phyloP scores from a whole-genome alignment of 2,888 invertebrate genomes.

The Ernsta delagoae region DNA sequence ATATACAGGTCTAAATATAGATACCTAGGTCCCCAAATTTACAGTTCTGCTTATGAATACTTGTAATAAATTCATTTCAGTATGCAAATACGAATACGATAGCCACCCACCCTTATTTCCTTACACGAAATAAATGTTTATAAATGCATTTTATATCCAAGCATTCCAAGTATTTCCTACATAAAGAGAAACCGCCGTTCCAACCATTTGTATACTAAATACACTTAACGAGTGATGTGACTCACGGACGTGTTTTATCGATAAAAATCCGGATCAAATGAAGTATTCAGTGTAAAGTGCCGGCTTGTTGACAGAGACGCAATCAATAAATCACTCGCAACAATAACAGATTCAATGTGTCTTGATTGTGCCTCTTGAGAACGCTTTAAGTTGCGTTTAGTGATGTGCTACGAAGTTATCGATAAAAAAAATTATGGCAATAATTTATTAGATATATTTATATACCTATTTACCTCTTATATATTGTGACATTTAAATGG shows the following conservation, averaged over 20 bases:
- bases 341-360: constrained; percentile 82
- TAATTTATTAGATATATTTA: no score
- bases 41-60: no score
- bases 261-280: constrained; percentile 85
- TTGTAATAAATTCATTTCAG: not conserved
- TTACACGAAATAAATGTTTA: constrained; percentile 1
- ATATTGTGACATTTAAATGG: no score
- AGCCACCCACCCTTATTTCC: not conserved
- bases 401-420: constrained; percentile 54
- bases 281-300: constrained; percentile 81
- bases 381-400: constrained; percentile 73
- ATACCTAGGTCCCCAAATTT: no score
- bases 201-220: constrained; percentile 79
- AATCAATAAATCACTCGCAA: constrained; percentile 84
- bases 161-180: constrained; percentile 26
- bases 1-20: no score
- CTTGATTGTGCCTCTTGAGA: constrained; percentile 83
- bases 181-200: constrained; percentile 50
- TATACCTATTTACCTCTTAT: no score
- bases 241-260: constrained; percentile 76
- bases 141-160: constrained; percentile 4
- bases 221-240: constrained; percentile 81
- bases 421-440: constrained; percentile 39
- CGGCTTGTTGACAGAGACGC: constrained; percentile 83
- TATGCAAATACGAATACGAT: not conserved